Base-by-base conservation (phyloP, 2,888 invertebrate genomes). In the Drosophila koepferae region DNA sequence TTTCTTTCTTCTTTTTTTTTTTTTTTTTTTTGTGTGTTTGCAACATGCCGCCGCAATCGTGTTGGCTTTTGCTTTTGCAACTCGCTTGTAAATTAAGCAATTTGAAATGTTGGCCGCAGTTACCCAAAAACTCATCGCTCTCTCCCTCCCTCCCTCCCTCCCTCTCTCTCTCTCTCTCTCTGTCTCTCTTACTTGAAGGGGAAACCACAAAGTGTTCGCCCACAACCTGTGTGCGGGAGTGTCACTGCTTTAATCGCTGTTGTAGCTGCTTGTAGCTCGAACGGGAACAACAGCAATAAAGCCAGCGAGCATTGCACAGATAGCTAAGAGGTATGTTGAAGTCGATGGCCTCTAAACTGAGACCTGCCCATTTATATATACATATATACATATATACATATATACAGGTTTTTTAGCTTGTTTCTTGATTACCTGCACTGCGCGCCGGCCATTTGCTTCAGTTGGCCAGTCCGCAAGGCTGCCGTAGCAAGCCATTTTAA, bases 1-100 rank as follows among this genome's bases (percentile, higher is more conserved):
- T 48, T 48, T 8, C 16, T 6, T 31, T 4, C 16, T 18, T 28
- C 28, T 48, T 8, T n/a, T 6, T 31, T 4, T 38, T 14, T 38
- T 38, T 2, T 23, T 2, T 23, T 2, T 23, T 2, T 23, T 0
- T 23, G 23, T 34, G 49, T 34, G 31, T 7, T 14, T 18, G 51
- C 28, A 28, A 41, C 46, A 64, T 20, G 38, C 53, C 63, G 53
- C 44, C 44, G 49, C 72, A 71, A 68, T 68, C 59, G 54, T 69
- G 64, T 53, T 67, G 53, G 70, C 63, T 66, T 78, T 69, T 68
- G 74, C 79, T 78, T 77, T 73, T 82, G 70, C 74, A 40, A 74
- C 72, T 81, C 76, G 74, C 73, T 88, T 88, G 83, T 90, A 86
- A 83, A 90, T 86, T 86, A 86, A 90, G 86, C 90, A 86, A 90